These are phyloP conservation scores for Meghimatium bilineatum DNA, from an alignment of 2,888 invertebrate species.

Conservation along the genomic window DNA sequence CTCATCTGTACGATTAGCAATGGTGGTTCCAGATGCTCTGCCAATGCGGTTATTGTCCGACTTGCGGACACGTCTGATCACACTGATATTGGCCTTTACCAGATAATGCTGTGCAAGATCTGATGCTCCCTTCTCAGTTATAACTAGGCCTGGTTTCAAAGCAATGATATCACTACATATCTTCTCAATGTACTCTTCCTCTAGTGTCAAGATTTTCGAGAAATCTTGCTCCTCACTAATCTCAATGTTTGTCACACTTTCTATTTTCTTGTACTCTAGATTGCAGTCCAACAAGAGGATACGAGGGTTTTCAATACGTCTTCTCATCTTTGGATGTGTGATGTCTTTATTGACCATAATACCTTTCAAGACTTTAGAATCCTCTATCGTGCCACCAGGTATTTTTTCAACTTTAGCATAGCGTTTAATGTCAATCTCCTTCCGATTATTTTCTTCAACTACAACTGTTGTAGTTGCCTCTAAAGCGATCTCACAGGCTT, in stretches of 20 bases:
- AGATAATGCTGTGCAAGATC: conserved; percentile 80
- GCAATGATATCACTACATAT: conserved; percentile 95
- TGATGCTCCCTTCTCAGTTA: conserved; percentile 98
- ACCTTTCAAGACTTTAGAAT: conserved; percentile 93
- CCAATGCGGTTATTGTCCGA: conserved; percentile 98
- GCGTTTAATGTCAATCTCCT: conserved; percentile 98
- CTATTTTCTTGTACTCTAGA: conserved; percentile 99
- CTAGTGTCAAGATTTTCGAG: conserved; percentile 93
- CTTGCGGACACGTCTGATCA: conserved; percentile 88
- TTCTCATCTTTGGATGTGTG: conserved; percentile 97
- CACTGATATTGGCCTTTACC: conserved; percentile 81
- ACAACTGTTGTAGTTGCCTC: conserved; percentile 95
- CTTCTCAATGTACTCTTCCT: conserved; percentile 93
- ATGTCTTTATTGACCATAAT: conserved; percentile 99
- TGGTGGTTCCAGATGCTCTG: conserved; percentile 92
- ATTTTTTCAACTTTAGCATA: conserved; percentile 94
- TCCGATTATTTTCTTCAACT: conserved; percentile 87
- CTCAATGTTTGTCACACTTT: conserved; percentile 84
- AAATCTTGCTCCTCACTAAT: conserved; percentile 45
- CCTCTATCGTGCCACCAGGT: conserved; percentile 96
- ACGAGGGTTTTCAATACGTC: conserved; percentile 95
- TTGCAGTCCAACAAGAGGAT: conserved; percentile 96
- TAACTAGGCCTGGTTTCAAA: conserved; percentile 95
- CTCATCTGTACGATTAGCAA: conserved; percentile 97
- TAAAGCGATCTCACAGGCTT: conserved; percentile 95